Base-by-base conservation (phyloP, 2,113 vertebrate genomes). In the Ascaphus truei region DNA sequence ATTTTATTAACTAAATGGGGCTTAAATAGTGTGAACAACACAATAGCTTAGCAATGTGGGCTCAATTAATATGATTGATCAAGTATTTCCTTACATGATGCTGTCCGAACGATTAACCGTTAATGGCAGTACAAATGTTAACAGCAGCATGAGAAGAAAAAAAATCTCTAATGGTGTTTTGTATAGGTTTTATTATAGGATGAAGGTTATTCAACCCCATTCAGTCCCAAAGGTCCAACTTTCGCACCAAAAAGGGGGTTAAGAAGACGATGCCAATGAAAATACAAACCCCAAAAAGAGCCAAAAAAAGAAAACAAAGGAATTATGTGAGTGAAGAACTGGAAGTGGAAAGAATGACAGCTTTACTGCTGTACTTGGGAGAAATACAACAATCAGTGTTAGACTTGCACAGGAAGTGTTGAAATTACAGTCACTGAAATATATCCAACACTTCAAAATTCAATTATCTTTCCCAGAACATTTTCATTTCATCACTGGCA, bases 391-490 rank as follows among this genome's bases (percentile, higher is more conserved):
- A 39, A 80, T 71, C 72, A 48, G 72, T 53, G 65, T 79, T 75
- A 79, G 68, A 75, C 68, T 80, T 75, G 55, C 76, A 76, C 75
- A 78, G 73, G 77, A 84, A 84, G 73, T 77, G 62, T 18, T 71
- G 75, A 80, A 82, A 88, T 81, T 68, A 74, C 69, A 73, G 81
- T 78, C 23, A 64, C 59, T 73, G 77, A 87, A 84, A 84, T 26
- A 27, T 77, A 77, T 72, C 76, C 81, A 82, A 77, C 72, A 68
- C 65, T 77, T 77, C 75, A 85, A 86, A 84, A 85, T 82, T 65
- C 78, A 81, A 84, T 77, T 77, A 76, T 76, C 74, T 74, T 79
- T 83, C 60, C 78, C 76, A 83, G 78, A 80, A 85, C 82, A 83
- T 76, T 83, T 80, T 76, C 77, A 78, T 55, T 77, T 65, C 62